phyloP scores from a whole-genome alignment of 2,888 invertebrate genomes.

The Acrobasis repandana region DNA sequence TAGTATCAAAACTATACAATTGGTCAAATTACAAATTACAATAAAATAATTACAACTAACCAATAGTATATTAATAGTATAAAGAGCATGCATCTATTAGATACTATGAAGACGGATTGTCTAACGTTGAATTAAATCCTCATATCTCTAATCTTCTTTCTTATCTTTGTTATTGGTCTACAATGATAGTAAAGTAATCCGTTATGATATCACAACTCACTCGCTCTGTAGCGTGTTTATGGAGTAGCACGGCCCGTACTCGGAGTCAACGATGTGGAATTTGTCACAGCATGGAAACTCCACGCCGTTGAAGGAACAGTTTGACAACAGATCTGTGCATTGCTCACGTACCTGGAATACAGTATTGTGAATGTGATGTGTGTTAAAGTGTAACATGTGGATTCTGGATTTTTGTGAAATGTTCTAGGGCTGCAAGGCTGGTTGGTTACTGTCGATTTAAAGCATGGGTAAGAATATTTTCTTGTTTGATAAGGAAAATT shows the following conservation, averaged over 20 bases:
- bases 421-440: too few relatives aligned
- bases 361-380: not conserved
- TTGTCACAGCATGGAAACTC: constrained; percentile 76
- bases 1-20: too few relatives aligned
- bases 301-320: constrained; percentile 72
- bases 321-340: constrained; percentile 68
- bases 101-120: not conserved
- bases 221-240: constrained; percentile 78
- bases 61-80: too few relatives aligned
- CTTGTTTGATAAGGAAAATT: too few relatives aligned
- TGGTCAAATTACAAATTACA: too few relatives aligned
- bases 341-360: constrained; percentile 65
- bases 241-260: constrained; percentile 78
- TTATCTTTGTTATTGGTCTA: constrained; percentile 32
- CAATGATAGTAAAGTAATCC: constrained; percentile 5
- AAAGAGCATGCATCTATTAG: too few relatives aligned
- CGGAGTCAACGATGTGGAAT: constrained; percentile 74
- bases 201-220: constrained; percentile 51
- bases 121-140: constrained; percentile 16
- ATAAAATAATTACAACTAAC: too few relatives aligned
- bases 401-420: too few relatives aligned
- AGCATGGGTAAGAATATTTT: too few relatives aligned
- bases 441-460: too few relatives aligned
- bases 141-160: constrained; percentile 26
- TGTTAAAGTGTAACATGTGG: too few relatives aligned